Conservation (phyloP, 2,888 invertebrate genomes). For the Tinea trinotella region DNA sequence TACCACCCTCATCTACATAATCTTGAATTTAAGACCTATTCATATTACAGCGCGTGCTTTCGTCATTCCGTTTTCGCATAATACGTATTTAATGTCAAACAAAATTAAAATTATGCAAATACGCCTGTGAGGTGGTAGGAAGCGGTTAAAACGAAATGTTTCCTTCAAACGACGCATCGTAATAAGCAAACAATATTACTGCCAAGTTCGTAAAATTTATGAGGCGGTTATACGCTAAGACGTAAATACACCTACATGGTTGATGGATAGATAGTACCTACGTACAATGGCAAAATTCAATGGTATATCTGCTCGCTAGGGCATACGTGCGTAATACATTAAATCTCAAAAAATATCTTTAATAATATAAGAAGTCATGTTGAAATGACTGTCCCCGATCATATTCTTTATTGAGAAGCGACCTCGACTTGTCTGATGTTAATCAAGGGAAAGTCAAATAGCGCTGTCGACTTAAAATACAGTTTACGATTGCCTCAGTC, state of each 20-base stretch:
- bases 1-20: constrained; percentile 17
- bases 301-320: background rate
- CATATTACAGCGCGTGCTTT: constrained; percentile 7
- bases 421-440: too few relatives aligned
- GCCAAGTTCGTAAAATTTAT: constrained; percentile 56
- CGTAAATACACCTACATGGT: constrained; percentile 40
- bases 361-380: too few relatives aligned
- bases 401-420: too few relatives aligned
- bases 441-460: too few relatives aligned
- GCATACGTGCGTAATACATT: too few relatives aligned
- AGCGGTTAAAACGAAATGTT: constrained; percentile 40
- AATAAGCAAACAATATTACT: constrained; percentile 56
- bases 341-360: too few relatives aligned
- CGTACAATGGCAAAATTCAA: background rate
- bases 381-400: too few relatives aligned
- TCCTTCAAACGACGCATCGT: constrained; percentile 41
- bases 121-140: constrained; percentile 30
- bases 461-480: too few relatives aligned
- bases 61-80: constrained; percentile 13
- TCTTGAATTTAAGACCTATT: constrained; percentile 15
- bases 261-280: background rate
- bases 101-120: constrained; percentile 52
- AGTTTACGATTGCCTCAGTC: too few relatives aligned
- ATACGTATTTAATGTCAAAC: constrained; percentile 27
- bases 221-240: constrained; percentile 51